These are phyloP conservation scores for Zeugodacus cucurbitae DNA, from an alignment of 1,140 invertebrate species.

Conservation along the genomic window DNA sequence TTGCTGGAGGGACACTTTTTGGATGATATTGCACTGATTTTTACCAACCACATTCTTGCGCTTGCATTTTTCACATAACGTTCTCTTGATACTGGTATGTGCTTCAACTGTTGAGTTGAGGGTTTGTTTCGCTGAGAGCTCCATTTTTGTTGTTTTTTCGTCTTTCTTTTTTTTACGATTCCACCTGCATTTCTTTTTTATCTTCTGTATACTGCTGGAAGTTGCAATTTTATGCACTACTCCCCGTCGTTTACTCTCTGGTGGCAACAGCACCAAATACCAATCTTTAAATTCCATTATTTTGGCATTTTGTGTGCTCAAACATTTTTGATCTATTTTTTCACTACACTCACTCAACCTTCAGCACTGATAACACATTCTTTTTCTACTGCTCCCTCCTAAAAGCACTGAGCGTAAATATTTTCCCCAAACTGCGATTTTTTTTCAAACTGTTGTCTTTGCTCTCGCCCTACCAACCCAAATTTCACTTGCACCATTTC, in stretches of 20 bases:
- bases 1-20: not conserved
- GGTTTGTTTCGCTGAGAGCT: not conserved
- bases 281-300: slow-evolving; percentile 33
- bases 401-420: no score
- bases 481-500: not conserved
- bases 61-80: not conserved
- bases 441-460: not conserved
- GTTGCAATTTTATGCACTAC: not conserved
- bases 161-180: not conserved
- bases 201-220: not conserved
- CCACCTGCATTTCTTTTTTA: not conserved
- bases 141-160: not conserved
- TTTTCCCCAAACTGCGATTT: not conserved
- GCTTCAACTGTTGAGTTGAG: not conserved
- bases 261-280: not conserved
- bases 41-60: not conserved
- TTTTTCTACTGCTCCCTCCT: not conserved
- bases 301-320: slow-evolving; percentile 20
- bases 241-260: not conserved
- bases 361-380: not conserved
- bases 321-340: not conserved
- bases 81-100: not conserved
- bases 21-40: not conserved
- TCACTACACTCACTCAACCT: not conserved
- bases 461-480: not conserved